phyloP scores from a whole-genome alignment of 1,140 invertebrate species.

The Spodoptera litura region DNA sequence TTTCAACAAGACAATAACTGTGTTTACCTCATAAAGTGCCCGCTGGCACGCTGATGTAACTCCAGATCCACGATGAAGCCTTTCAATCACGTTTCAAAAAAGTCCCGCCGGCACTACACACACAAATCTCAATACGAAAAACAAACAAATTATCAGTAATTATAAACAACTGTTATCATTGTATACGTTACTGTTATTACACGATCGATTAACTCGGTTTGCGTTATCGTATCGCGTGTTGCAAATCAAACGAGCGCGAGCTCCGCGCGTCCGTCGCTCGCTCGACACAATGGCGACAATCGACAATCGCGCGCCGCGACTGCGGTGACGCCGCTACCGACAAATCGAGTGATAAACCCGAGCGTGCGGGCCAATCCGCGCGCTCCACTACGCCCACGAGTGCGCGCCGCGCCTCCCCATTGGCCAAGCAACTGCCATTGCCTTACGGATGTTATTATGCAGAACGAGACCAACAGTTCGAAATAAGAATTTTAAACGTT shows the following conservation, averaged over 20 bases:
- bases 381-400: conserved; percentile 77
- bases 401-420: conserved; percentile 62
- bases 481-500: conserved; percentile 85
- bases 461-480: conserved; percentile 81
- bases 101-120: conserved; percentile 68
- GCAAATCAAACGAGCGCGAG: conserved; percentile 70
- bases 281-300: conserved; percentile 83
- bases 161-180: conserved; percentile 58
- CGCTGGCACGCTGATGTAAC: conserved; percentile 82
- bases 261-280: conserved; percentile 73
- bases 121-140: conserved; percentile 50
- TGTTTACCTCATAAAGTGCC: conserved; percentile 82
- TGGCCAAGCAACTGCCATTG: conserved; percentile 84
- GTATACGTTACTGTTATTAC: conserved; percentile 55
- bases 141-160: conserved; percentile 46
- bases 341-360: conserved; percentile 82
- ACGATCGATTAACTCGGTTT: conserved; percentile 68
- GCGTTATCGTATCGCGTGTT: conserved; percentile 70
- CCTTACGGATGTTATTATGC: conserved; percentile 85
- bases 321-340: conserved; percentile 75
- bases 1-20: conserved; percentile 7
- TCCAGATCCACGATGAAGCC: conserved; percentile 78
- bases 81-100: conserved; percentile 56
- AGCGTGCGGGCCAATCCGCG: conserved; percentile 68
- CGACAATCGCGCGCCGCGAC: conserved; percentile 80